Evolutionary conservation across 2,113 vertebrate species (phyloP), one percentile per base, ranked within the genome.

Genomic region (Aramus guarauna): DNA sequence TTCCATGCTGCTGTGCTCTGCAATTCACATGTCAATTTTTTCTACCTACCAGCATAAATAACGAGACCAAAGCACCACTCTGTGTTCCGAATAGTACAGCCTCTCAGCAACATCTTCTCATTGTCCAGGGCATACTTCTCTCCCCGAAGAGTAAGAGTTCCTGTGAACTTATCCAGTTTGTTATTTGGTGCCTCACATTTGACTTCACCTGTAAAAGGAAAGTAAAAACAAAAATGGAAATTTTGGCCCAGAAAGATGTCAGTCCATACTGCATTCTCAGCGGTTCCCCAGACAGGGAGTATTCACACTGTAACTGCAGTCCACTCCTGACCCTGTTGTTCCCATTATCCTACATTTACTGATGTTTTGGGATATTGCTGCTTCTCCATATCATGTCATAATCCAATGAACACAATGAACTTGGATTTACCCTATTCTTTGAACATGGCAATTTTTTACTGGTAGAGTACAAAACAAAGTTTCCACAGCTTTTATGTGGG

Each of bases 41-140:
- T 53, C 11, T 39, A 91, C 98, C 5, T 95, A 99, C 99, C 99
- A 67, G 98, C 99, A 73, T 99, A 99, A 92, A 99, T 95, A 78
- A 99, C 99, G 0, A 99, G 97, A 15, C 99, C 99, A 23, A 98
- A 99, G 97, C 99, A 99, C 99, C 99, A 99, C 7, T 99, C 99
- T 0, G 99, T 99, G 97, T 99, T 99, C 93, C 99, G 98, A 76
- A 99, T 97, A 0, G 98, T 98, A 69, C 99, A 99, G 79, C 99
- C 99, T 67, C 99, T 96, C 48, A 99, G 98, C 94, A 99, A 97
- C 85, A 99, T 97, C 97, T 98, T 99, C 79, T 99, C 99, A 4
- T 99, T 98, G 97, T 99, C 98, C 97, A 99, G 92, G 41, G 98
- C 27, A 41, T 98, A 98, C 6, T 90, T 98, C 47, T 98, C 94